Conservation (phyloP, 1,140 invertebrate genomes). For the Arion vulgaris region DNA sequence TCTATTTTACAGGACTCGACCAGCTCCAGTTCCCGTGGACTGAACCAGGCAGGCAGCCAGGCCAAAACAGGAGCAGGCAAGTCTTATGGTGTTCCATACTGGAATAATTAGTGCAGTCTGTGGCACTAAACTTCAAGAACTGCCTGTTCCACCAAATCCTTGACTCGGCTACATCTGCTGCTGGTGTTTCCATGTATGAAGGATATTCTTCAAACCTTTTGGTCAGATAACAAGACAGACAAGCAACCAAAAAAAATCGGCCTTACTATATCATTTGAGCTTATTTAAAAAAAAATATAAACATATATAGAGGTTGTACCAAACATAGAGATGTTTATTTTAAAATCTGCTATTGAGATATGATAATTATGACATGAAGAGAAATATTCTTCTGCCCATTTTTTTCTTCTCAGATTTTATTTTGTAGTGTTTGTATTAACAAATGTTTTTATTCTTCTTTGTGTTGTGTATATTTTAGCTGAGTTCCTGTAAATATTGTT, state of each 20-base stretch:
- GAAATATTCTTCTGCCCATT: slow-evolving; percentile 1
- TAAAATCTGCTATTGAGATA: background rate
- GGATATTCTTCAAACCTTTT: background rate
- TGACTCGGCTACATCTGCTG: background rate
- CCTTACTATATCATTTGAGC: background rate
- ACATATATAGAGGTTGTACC: background rate
- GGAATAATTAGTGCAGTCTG: slow-evolving; percentile 24
- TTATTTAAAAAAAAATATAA: background rate
- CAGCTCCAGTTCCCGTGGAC: slow-evolving; percentile 27
- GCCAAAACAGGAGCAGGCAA: slow-evolving; percentile 21
- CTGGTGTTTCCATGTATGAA: background rate
- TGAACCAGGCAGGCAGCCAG: slow-evolving; percentile 20
- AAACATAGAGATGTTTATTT: slow-evolving; percentile 6
- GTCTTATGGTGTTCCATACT: slow-evolving; percentile 30
- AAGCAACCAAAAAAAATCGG: background rate
- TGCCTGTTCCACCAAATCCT: background rate
- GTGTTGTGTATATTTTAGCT: slow-evolving; percentile 39
- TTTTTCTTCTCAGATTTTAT: slow-evolving; percentile 19
- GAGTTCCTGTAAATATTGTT: slow-evolving; percentile 37
- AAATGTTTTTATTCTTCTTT: slow-evolving; percentile 18
- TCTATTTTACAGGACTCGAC: slow-evolving; percentile 26
- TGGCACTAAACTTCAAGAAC: background rate
- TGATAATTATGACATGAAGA: background rate
- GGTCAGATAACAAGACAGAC: background rate
- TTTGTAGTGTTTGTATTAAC: slow-evolving; percentile 37